Evolutionary conservation across 2,113 vertebrate genomes (phyloP).

Genomic region (Sylvia atricapilla): DNA sequence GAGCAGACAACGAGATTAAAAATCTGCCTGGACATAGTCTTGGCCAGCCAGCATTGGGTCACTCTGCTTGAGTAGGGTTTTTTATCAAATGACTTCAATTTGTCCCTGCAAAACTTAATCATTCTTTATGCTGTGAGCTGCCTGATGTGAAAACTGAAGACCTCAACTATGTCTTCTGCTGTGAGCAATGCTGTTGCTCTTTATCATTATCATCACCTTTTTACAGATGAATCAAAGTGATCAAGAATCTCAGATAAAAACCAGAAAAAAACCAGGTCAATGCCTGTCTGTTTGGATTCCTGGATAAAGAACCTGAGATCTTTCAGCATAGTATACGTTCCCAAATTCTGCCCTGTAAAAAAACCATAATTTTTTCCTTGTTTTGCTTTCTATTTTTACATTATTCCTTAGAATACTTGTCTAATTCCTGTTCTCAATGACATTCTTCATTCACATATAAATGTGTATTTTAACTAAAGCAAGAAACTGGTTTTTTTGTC

Average conservation of each 20-base stretch:
- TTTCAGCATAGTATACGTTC: not conserved
- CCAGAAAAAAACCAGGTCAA: not conserved
- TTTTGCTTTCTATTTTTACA: not conserved
- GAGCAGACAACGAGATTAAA: not conserved
- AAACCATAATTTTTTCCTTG: rapidly evolving
- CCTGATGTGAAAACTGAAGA: not conserved
- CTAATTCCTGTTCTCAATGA: not conserved
- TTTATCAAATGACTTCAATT: not conserved
- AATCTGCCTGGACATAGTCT: too few relatives aligned
- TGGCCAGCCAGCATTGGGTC: not conserved
- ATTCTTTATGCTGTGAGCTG: not conserved
- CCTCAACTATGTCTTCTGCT: not conserved
- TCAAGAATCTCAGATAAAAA: not conserved
- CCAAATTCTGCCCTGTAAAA: not conserved
- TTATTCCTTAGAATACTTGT: not conserved
- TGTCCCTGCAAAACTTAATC: not conserved
- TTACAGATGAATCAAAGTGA: not conserved
- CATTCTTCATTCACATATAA: not conserved
- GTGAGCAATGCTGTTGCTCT: not conserved
- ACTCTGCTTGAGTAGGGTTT: not conserved
- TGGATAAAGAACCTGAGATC: not conserved
- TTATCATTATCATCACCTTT: not conserved
- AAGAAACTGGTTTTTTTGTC: not conserved
- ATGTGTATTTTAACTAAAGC: not conserved
- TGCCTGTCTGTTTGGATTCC: not conserved